Base-by-base conservation (phyloP, 2,113 vertebrate genomes). In the Arvicanthis niloticus region DNA sequence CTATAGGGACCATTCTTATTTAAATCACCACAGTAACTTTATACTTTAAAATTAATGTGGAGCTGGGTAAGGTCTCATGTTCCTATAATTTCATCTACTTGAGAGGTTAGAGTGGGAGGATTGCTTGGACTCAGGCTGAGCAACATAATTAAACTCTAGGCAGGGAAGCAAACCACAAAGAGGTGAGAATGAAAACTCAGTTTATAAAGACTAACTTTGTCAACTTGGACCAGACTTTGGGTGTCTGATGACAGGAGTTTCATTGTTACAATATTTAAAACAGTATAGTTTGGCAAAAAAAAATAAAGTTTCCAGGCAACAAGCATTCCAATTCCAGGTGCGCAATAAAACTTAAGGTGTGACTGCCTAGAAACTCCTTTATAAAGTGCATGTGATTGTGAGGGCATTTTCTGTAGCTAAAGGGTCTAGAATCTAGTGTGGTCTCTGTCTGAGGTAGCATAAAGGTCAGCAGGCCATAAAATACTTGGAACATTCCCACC, bases 11-110 rank as follows among this genome's bases (percentile, higher is more conserved):
- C 70, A 72, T 40, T 9, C 70, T 21, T 72, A 72, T 40, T 72
- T 21, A n/a, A 72, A 72, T 40, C 70, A 40, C 37, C 70, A 40
- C 70, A 72, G 70, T 87, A 94, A 78, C 26, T 95, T 94, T 42
- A 37, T 88, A 72, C 29, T 94, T 68, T 73, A 92, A 87, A 94
- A 77, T 93, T 91, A 91, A 86, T 88, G 87, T 92, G 80, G 13
- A 72, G 1, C 15, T 37, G 8, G 5, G n/a, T 68, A 56, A 29
- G 13, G 62, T 60, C n/a, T 31, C 51, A 37, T 81, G 21, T 26
- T 5, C 24, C 16, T 81, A 10, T 60, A 88, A 42, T 42, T 34
- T 31, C n/a, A 93, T 51, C 3, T 58, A 70, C 31, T 80, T 34
- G 9, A n/a, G 65, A 88, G 62, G 4, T 67, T 81, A 56, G 88